Percentiles rank a stretch among this genome's conserved stretches.
phyloP scores from a whole-genome alignment of 2,113 vertebrate species.

The Verasper variegatus region DNA sequence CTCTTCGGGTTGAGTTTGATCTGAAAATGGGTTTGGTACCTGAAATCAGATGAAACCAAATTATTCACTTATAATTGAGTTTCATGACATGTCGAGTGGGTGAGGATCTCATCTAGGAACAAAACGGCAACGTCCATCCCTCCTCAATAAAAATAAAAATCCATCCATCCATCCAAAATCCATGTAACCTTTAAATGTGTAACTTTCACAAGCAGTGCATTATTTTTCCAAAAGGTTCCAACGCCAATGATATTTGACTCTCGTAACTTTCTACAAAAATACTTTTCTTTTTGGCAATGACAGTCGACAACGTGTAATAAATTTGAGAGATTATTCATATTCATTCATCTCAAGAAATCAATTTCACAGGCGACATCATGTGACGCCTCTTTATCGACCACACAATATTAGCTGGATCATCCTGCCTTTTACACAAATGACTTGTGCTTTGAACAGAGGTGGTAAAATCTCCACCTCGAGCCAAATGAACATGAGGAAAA shows the following conservation, averaged over 20 bases:
- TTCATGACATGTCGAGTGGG: not conserved
- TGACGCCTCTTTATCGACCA: slow-evolving; percentile 16
- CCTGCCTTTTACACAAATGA: slow-evolving; percentile 22
- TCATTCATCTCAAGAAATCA: slow-evolving; percentile 30
- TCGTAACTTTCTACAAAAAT: slow-evolving; percentile 66
- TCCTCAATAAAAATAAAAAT: slow-evolving; percentile 18
- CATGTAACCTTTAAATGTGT: slow-evolving; percentile 22
- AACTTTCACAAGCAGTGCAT: slow-evolving; percentile 31
- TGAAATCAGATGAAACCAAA: slow-evolving; percentile 20
- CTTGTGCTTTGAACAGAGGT: slow-evolving; percentile 47
- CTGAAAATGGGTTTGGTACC: slow-evolving; percentile 27
- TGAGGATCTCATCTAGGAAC: slow-evolving; percentile 22
- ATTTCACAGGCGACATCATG: slow-evolving; percentile 27
- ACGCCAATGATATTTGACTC: slow-evolving; percentile 4
- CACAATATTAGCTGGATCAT: not conserved
- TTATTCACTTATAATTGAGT: not conserved
- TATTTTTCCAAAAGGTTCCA: not conserved
- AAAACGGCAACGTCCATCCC: not conserved
- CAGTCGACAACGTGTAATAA: slow-evolving; percentile 5
- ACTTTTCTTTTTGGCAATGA: slow-evolving; percentile 54
- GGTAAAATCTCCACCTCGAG: slow-evolving; percentile 39
- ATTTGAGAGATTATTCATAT: slow-evolving; percentile 27
- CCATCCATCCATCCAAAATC: not conserved
- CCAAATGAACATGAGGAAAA: slow-evolving; percentile 25
- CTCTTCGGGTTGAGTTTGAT: slow-evolving; percentile 19